Base-by-base conservation (phyloP, 35 echinoderm and acorn worm genomes). In the Ophioderma brevispina region DNA sequence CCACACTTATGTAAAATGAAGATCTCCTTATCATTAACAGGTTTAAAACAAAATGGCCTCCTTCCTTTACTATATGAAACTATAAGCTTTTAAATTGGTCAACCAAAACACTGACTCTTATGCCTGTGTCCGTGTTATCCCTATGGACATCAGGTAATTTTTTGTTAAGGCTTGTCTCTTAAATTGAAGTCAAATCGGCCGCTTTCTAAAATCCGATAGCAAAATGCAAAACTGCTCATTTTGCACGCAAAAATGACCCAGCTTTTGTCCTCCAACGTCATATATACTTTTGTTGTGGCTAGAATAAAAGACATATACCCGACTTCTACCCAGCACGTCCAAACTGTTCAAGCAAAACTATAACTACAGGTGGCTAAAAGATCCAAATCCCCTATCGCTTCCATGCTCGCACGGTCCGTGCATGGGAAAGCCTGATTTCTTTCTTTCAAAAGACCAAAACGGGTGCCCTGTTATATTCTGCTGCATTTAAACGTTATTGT, bases 401-500 rank as follows among this genome's bases (percentile, higher is more conserved):
- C n/a, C 2, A 6, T 25, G 23, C n/a, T 25, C 2, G 59, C 59
- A 70, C 59, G 59, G 59, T 70, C 59, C 10, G n/a, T 70, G 59
- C 10, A 25, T 70, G 59, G n/a, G 28, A 25, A 70, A 25, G 2
- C 5, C 1, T 70, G 59, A 70, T 70, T 70, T 70, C 23, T 70
- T 25, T n/a, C n/a, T n/a, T n/a, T n/a, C n/a, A n/a, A n/a, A n/a
- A n/a, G n/a, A 30, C 59, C 59, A 30, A 25, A 70, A 2, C 5
- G n/a, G 28, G 59, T 70, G 23, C n/a, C 59, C n/a, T 4, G 4
- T 70, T 70, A 70, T 70, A 70, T 70, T 8, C 10, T 70, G 10
- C n/a, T n/a, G n/a, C n/a, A n/a, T n/a, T 70, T 8, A 46, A 70
- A 70, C 59, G 59, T 70, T 70, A 70, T 70, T 70, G 59, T 70